Evolutionary conservation across 2,888 invertebrate genomes (phyloP).

Genomic region (Rotaria magnacalcarata): DNA sequence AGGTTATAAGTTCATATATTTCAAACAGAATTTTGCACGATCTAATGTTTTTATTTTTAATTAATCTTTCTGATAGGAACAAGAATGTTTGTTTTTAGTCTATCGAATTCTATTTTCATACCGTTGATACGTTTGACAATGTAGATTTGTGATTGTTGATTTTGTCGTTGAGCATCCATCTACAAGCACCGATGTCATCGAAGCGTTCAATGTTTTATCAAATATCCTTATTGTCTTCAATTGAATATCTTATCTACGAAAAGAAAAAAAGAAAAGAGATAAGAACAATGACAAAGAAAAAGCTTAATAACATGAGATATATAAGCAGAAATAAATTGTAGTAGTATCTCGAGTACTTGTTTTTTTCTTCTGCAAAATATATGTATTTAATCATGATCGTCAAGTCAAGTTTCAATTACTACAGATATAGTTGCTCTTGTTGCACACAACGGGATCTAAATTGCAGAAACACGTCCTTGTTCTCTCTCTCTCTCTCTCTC

Average conservation of each 20-base stretch:
- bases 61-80: not conserved
- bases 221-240: not conserved
- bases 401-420: not conserved
- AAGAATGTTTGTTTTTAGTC: too few species aligned
- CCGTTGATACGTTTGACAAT: not conserved
- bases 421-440: not conserved
- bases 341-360: not conserved
- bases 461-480: not conserved
- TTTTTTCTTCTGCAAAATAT: not conserved
- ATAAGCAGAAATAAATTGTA: not conserved
- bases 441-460: not conserved
- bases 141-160: not conserved
- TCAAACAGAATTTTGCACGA: not conserved
- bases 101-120: not conserved
- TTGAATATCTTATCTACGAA: not conserved
- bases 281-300: not conserved
- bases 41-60: not conserved
- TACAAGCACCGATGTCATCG: constrained; percentile 11
- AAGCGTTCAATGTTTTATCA: not conserved
- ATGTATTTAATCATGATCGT: not conserved
- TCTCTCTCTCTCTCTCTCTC: not conserved
- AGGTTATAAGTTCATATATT: not conserved
- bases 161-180: not conserved
- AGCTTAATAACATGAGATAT: not conserved
- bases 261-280: not conserved